Evolutionary conservation across 2,113 vertebrate species (phyloP).

Genomic region (Balaeniceps rex): DNA sequence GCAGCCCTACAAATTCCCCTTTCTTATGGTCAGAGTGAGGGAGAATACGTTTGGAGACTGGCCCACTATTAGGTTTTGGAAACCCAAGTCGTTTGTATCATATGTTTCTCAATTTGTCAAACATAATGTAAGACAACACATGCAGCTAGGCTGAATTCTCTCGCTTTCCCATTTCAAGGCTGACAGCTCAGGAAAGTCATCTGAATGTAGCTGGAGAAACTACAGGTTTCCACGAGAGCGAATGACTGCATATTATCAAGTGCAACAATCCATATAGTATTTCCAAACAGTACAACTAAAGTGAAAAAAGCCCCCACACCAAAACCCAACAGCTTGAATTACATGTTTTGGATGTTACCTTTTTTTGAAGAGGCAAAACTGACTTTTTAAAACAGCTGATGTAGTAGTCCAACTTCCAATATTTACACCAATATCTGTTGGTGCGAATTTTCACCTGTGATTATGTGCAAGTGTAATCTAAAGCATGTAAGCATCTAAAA

Average conservation of each 20-base stretch:
- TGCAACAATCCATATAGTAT: background rate
- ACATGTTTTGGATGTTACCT: background rate
- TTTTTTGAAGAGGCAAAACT: background rate
- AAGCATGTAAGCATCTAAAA: background rate
- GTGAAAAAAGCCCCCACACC: background rate
- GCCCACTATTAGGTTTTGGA: background rate
- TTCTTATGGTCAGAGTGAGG: background rate
- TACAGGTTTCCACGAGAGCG: background rate
- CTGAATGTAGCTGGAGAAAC: background rate
- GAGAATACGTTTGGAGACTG: background rate
- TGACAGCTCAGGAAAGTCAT: background rate
- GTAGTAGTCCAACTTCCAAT: background rate
- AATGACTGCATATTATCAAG: background rate
- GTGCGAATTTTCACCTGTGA: background rate
- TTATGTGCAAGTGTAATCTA: background rate
- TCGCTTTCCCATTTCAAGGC: background rate
- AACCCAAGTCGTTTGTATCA: background rate
- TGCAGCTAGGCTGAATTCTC: background rate
- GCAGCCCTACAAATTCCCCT: slow-evolving; percentile 21
- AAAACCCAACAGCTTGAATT: background rate
- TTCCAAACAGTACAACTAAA: background rate
- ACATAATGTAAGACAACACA: background rate
- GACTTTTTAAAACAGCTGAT: background rate
- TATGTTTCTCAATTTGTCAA: background rate
- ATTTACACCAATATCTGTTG: background rate